A percentile compares a stretch with the other conserved stretches of the same genome.
phyloP scores from a whole-genome alignment of 2,113 vertebrate species.

The Microcebus murinus region DNA sequence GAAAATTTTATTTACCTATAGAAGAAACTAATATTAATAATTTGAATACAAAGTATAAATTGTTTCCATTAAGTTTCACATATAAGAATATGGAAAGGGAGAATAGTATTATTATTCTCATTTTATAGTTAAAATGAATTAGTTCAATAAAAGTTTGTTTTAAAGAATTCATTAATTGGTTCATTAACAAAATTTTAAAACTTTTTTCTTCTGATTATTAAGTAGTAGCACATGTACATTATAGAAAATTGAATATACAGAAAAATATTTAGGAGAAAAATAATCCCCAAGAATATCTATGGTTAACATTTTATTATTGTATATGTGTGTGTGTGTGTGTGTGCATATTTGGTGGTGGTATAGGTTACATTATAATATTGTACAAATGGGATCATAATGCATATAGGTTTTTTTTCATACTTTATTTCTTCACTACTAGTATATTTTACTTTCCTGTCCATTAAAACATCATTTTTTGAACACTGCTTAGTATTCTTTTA shows the following conservation, averaged over 20 bases:
- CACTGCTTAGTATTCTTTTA: neutral
- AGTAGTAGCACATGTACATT: neutral
- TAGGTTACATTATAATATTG: neutral
- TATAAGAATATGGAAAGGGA: neutral
- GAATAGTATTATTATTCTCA: neutral
- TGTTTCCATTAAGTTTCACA: neutral
- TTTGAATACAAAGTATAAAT: neutral
- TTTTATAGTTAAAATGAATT: neutral
- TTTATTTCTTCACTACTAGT: neutral
- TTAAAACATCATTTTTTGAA: constrained; percentile 17
- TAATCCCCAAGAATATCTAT: neutral
- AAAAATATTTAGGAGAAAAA: neutral
- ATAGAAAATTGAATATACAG: neutral
- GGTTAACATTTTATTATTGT: neutral
- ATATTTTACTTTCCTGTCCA: neutral
- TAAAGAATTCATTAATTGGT: neutral
- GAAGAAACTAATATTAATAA: neutral
- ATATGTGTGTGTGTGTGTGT: neutral
- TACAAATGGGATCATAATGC: neutral
- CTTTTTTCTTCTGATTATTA: neutral
- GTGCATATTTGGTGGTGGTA: neutral
- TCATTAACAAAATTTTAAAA: neutral
- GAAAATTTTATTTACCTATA: neutral
- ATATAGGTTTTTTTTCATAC: neutral
- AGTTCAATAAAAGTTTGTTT: neutral